phyloP scores from a whole-genome alignment of 2,797 vertebrate species.

The Hydrocynus forskahlii region DNA sequence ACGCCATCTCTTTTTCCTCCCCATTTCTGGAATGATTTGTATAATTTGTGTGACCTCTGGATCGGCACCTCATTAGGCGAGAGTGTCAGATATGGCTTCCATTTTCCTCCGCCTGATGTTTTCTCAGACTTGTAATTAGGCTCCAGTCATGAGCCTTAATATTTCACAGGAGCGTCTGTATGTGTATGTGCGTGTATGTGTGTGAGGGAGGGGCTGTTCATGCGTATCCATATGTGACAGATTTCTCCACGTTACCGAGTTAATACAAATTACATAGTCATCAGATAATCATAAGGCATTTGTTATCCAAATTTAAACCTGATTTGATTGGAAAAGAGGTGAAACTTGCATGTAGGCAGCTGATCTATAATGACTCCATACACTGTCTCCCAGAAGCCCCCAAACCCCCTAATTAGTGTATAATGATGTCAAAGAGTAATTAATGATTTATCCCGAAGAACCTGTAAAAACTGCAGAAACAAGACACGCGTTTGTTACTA shows the following conservation, averaged over 20 bases:
- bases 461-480: too few species aligned
- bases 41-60: conserved; percentile 68
- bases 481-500: too few species aligned
- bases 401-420: background rate
- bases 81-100: conserved; percentile 61
- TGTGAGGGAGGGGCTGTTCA: conserved; percentile 2
- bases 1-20: conserved; percentile 50
- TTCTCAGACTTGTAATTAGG: conserved; percentile 65
- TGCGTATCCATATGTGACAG: conserved; percentile 13
- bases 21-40: conserved; percentile 66
- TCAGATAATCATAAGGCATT: background rate
- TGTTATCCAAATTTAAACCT: background rate
- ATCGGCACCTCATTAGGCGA: conserved; percentile 69
- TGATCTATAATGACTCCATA: too few species aligned
- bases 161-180: conserved; percentile 16
- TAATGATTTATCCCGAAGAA: conserved; percentile 23
- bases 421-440: conserved; percentile 28
- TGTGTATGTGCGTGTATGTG: conserved; percentile 8
- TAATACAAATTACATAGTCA: conserved; percentile 10
- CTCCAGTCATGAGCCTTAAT: conserved; percentile 55
- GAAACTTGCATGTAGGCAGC: too few species aligned
- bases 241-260: background rate
- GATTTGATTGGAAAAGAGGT: background rate
- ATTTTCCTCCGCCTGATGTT: conserved; percentile 49
- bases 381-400: too few species aligned